A percentile compares a stretch with the other conserved stretches of the same genome.
Conservation (phyloP, 2,888 invertebrate species). For the Drosophila emarginata region DNA sequence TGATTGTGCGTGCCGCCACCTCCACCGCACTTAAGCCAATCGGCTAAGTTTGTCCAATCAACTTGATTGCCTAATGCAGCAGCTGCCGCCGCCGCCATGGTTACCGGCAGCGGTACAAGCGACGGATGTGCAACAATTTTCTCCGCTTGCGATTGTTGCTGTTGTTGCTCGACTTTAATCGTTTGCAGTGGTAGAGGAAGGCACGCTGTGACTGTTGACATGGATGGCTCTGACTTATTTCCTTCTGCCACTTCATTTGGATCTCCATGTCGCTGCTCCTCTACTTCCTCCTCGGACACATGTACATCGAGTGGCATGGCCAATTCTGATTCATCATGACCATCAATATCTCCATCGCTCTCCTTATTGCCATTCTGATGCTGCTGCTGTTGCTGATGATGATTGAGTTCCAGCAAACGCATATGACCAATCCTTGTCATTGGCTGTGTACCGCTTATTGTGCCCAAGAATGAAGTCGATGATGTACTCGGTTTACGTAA, state of each 20-base stretch:
- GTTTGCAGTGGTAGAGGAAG: conserved; percentile 54
- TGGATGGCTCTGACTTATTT: background rate
- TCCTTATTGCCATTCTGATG: conserved; percentile 71
- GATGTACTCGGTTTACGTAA: conserved; percentile 66
- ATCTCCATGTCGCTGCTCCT: conserved; percentile 32
- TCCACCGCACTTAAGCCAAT: conserved; percentile 76
- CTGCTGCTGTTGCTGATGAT: conserved; percentile 41
- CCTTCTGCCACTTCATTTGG: conserved; percentile 16
- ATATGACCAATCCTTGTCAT: conserved; percentile 69
- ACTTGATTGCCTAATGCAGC: conserved; percentile 58
- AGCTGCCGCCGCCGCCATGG: conserved; percentile 53
- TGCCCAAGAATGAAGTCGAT: conserved; percentile 2
- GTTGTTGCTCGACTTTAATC: conserved; percentile 63
- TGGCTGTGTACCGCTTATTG: conserved; percentile 9
- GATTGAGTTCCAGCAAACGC: conserved; percentile 44
- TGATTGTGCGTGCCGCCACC: conserved; percentile 40
- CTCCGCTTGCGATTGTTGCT: conserved; percentile 29
- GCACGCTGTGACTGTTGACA: conserved; percentile 20
- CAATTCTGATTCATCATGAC: conserved; percentile 8
- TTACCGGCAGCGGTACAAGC: conserved; percentile 49
- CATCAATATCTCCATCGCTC: conserved; percentile 31
- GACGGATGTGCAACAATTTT: conserved; percentile 51
- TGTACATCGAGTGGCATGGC: conserved; percentile 56
- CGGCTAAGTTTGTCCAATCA: conserved; percentile 74
- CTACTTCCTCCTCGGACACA: conserved; percentile 56